Percentiles rank a stretch among this genome's conserved stretches.
Conservation (phyloP, 2,113 vertebrate genomes). For the Hucho hucho region DNA sequence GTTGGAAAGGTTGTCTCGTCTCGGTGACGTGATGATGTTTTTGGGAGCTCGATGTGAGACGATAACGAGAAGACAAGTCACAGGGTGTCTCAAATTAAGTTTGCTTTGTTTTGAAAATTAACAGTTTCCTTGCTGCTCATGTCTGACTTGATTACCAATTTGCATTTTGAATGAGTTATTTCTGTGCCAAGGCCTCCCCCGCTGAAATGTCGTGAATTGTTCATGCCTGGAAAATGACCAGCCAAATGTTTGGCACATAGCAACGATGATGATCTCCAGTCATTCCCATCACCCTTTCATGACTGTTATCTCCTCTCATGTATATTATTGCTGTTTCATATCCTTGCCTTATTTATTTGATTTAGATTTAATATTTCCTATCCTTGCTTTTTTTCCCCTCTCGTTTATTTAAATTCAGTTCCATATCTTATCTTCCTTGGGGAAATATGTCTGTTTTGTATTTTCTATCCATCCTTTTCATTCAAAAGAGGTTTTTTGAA, state of each 20-base stretch:
- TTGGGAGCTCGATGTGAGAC: conserved; percentile 29
- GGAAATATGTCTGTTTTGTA: not conserved
- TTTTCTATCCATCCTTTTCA: not conserved
- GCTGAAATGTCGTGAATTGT: conserved; percentile 64
- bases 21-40: conserved; percentile 11
- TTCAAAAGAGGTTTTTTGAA: conserved; percentile 8
- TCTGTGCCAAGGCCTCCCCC: conserved; percentile 62
- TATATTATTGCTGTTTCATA: conserved; percentile 38
- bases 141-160: conserved; percentile 74
- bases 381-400: conserved; percentile 33
- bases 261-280: conserved; percentile 65
- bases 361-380: conserved; percentile 47
- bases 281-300: conserved; percentile 62
- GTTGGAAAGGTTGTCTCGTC: not conserved
- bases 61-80: conserved; percentile 43
- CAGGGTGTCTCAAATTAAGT: conserved; percentile 52
- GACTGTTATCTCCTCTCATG: conserved; percentile 46
- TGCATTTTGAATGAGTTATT: conserved; percentile 70
- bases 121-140: conserved; percentile 57
- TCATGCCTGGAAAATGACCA: conserved; percentile 75
- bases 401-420: conserved; percentile 44
- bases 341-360: conserved; percentile 38
- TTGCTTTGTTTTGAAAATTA: conserved; percentile 62
- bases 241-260: conserved; percentile 70
- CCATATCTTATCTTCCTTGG: not conserved